These are phyloP conservation scores for Passerculus sandwichensis DNA, from an alignment of 2,797 vertebrate species.

Conservation along the genomic window DNA sequence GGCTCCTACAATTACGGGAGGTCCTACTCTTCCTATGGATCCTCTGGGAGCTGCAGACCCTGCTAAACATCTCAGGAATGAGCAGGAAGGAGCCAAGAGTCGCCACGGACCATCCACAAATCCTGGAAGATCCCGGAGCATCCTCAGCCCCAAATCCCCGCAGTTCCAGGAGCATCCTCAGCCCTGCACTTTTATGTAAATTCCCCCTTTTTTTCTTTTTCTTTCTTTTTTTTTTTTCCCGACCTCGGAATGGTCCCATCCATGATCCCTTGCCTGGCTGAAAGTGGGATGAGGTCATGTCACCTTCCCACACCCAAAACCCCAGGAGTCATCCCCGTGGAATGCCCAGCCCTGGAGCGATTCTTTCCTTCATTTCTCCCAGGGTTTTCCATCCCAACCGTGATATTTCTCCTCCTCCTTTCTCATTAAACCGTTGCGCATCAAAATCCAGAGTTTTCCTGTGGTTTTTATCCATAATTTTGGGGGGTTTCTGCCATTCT, in stretches of 20 bases:
- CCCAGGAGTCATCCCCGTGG: background rate
- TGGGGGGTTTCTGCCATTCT: background rate
- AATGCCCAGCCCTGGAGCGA: background rate
- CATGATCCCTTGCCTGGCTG: background rate
- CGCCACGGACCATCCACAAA: accelerated
- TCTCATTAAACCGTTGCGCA: conserved; percentile 3
- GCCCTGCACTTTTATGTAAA: accelerated
- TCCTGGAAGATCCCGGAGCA: accelerated
- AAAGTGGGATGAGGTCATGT: background rate
- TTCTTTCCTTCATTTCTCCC: background rate
- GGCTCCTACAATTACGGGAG: background rate
- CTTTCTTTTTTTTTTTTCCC: background rate
- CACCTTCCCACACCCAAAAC: background rate
- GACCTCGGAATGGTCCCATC: accelerated
- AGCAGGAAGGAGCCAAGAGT: background rate
- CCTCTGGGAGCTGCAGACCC: background rate
- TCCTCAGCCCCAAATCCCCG: too few relatives aligned
- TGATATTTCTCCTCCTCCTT: background rate
- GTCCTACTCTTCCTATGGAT: background rate
- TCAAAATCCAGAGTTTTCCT: background rate
- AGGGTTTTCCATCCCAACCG: background rate
- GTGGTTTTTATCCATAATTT: background rate
- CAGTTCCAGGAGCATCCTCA: background rate
- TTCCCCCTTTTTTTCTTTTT: background rate
- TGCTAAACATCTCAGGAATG: background rate